A percentile compares a stretch with the other conserved stretches of the same genome.
phyloP scores from a whole-genome alignment of 2,888 invertebrate species.

The Steinernema scapterisci region DNA sequence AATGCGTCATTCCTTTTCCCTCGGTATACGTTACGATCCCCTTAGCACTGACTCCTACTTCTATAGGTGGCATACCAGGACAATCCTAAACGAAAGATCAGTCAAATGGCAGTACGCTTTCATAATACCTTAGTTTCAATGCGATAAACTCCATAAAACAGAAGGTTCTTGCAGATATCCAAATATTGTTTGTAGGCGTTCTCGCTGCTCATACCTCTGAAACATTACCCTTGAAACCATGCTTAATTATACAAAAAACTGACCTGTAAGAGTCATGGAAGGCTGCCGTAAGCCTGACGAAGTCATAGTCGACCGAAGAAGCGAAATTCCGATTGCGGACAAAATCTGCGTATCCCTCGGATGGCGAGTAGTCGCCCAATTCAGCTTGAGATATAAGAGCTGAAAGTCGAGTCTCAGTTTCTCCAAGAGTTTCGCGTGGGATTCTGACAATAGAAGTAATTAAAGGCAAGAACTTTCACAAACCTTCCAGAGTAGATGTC shows the following conservation, averaged over 20 bases:
- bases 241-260: too few relatives aligned
- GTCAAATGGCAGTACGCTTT: not conserved
- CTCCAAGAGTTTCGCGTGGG: not conserved
- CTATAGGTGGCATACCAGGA: not conserved
- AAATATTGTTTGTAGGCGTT: not conserved
- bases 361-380: not conserved
- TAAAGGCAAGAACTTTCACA: too few relatives aligned
- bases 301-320: not conserved
- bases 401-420: not conserved
- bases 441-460: not conserved
- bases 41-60: not conserved
- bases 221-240: not conserved
- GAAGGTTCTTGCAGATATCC: not conserved
- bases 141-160: not conserved
- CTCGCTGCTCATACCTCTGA: not conserved
- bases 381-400: not conserved
- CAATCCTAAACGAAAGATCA: not conserved
- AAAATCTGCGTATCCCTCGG: not conserved
- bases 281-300: not conserved
- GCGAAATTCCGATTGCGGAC: not conserved
- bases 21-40: not conserved
- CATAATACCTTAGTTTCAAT: not conserved
- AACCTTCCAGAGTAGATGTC: not conserved
- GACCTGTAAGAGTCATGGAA: too few relatives aligned
- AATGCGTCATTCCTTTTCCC: not conserved